phyloP scores from a whole-genome alignment of 2,113 vertebrate genomes.

The Semicossyphus pulcher region DNA sequence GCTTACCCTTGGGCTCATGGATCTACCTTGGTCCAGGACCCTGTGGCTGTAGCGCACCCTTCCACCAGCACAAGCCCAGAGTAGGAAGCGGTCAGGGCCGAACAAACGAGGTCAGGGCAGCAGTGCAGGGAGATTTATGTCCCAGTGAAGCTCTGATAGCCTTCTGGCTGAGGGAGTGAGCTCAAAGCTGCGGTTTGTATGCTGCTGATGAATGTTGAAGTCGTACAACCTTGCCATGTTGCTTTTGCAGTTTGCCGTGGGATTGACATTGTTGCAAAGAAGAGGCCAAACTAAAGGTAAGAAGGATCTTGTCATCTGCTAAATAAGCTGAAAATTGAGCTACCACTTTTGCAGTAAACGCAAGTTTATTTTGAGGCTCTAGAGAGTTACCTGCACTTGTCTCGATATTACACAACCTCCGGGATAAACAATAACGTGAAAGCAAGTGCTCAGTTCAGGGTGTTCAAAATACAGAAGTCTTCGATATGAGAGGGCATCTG shows the following conservation, averaged over 20 bases:
- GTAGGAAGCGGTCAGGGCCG: constrained; percentile 67
- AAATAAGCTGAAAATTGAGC: constrained; percentile 9
- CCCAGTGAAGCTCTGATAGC: constrained; percentile 54
- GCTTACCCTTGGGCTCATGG: constrained; percentile 65
- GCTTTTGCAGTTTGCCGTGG: constrained; percentile 46
- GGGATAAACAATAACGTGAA: constrained; percentile 29
- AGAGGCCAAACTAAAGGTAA: constrained; percentile 26
- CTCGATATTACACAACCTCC: constrained; percentile 18
- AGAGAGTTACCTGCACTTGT: constrained; percentile 23
- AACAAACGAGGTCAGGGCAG: constrained; percentile 81
- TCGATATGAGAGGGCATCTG: constrained; percentile 38
- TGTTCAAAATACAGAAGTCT: constrained; percentile 22
- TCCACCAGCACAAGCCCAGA: constrained; percentile 31
- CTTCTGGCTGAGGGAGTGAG: constrained; percentile 51
- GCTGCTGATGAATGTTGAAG: constrained; percentile 65
- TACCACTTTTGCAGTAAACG: constrained; percentile 13
- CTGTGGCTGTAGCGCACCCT: constrained; percentile 51
- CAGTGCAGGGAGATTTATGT: constrained; percentile 74
- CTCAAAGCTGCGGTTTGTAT: constrained; percentile 37
- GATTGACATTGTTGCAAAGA: constrained; percentile 38
- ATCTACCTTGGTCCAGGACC: constrained; percentile 58
- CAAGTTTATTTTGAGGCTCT: constrained; percentile 2
- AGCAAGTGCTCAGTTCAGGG: constrained; percentile 23
- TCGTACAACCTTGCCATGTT: constrained; percentile 43
- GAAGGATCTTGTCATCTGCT: constrained; percentile 30